Conservation (phyloP, 2,797 vertebrate species). For the Columba guinea region DNA sequence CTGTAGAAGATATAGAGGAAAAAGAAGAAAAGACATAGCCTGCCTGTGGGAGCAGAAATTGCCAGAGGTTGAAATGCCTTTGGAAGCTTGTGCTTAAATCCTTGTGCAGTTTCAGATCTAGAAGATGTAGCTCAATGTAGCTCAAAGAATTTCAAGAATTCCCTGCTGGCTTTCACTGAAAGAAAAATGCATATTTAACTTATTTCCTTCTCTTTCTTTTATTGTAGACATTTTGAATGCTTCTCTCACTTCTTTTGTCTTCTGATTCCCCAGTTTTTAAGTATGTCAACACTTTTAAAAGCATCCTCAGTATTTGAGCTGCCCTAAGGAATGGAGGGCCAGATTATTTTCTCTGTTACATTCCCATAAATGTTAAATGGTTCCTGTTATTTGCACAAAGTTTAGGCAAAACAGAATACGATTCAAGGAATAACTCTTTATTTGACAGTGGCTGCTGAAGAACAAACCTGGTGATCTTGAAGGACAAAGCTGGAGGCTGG, state of each 20-base stretch:
- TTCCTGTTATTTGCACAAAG: background rate
- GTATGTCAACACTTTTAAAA: background rate
- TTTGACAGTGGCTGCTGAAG: background rate
- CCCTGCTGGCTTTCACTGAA: background rate
- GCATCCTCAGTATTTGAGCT: background rate
- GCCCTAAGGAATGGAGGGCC: background rate
- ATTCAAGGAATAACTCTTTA: background rate
- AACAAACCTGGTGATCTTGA: background rate
- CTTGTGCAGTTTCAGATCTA: conserved; percentile 13
- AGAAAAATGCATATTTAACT: conserved; percentile 19
- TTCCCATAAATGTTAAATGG: background rate
- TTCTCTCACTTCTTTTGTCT: conserved; percentile 30
- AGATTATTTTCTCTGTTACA: background rate
- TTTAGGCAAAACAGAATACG: background rate
- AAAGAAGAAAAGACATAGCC: background rate
- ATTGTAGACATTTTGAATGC: background rate
- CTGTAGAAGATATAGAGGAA: background rate
- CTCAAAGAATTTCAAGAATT: conserved; percentile 28
- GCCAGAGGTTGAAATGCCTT: background rate
- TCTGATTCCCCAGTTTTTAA: background rate
- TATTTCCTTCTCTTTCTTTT: conserved; percentile 17
- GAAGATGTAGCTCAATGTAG: background rate
- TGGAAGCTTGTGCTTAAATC: conserved; percentile 18
- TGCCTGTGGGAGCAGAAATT: background rate
- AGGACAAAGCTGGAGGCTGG: conserved; percentile 2